phyloP scores from a whole-genome alignment of 2,797 vertebrate genomes.

The Phrynocephalus vlangalii region DNA sequence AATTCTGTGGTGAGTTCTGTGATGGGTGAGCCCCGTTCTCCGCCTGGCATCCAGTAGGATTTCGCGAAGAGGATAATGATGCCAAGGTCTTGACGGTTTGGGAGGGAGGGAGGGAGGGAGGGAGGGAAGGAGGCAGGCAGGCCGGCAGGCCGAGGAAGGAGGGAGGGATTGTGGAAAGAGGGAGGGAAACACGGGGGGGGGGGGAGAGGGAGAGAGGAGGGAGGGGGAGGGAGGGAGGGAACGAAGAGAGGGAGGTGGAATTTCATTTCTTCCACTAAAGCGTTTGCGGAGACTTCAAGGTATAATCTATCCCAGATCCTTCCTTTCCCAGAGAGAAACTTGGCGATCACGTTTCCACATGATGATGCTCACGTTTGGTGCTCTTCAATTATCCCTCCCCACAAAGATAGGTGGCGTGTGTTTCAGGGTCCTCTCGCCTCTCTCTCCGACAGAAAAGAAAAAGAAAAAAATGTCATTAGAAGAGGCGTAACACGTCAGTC shows the following conservation, averaged over 20 bases:
- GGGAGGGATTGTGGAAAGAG: slow-evolving; percentile 1
- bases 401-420: slow-evolving; percentile 99
- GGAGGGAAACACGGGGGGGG: slow-evolving; percentile 12
- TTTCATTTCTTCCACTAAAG: slow-evolving; percentile 85
- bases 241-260: slow-evolving; percentile 80
- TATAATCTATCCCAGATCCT: slow-evolving; percentile 89
- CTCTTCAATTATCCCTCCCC: slow-evolving; percentile 99
- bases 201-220: slow-evolving; percentile 29
- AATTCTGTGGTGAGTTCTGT: slow-evolving; percentile 65
- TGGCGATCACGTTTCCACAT: slow-evolving; percentile 93
- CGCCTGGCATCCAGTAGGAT: slow-evolving; percentile 77
- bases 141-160: slow-evolving; percentile 43
- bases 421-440: slow-evolving; percentile 92
- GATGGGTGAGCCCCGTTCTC: slow-evolving; percentile 77
- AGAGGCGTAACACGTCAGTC: slow-evolving; percentile 99
- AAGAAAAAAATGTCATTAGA: slow-evolving; percentile 99
- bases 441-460: slow-evolving; percentile 92
- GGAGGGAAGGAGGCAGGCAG: too few relatives aligned
- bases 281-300: slow-evolving; percentile 86
- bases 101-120: slow-evolving; percentile 8
- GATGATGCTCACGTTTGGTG: slow-evolving; percentile 99
- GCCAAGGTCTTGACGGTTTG: slow-evolving; percentile 71
- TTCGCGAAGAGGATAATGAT: slow-evolving; percentile 77
- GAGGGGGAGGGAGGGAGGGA: slow-evolving; percentile 52
- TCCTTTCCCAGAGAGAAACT: slow-evolving; percentile 87